Evolutionary conservation across 2,888 invertebrate genomes (phyloP), one percentile per base, ranked within the genome.

Genomic region (Macrophya annulata): DNA sequence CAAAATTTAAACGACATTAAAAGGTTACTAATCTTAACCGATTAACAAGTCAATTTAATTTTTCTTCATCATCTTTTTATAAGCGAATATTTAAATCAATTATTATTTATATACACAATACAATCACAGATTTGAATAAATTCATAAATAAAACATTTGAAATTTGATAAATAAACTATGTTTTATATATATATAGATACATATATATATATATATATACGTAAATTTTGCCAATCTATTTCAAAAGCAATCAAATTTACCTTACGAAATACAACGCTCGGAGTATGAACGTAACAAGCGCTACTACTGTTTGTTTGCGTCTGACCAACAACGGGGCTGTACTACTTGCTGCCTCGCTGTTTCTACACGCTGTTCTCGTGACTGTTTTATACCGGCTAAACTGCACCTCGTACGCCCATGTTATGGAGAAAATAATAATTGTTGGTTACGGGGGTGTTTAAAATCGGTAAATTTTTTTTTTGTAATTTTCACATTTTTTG

Each of bases 261-360:
- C n/a, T 74, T 74, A 74, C 45, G 43, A 74, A 45, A 74, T 45
- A 45, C 72, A 21, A 45, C 9, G 21, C 45, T 40, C 9, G 1
- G 15, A 40, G 72, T 21, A n/a, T 3, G n/a, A 43, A n/a, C 72
- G 45, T 9, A 40, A 5, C 72, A 43, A 43, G 72, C 72, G 43
- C 72, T 45, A 12, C 72, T 45, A 12, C 45, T 74, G n/a, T n/a
- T 55, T 77, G 55, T 31, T 77, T 55, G 55, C 31, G 77, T 77
- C 77, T n/a, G 77, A 77, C 77, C 77, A 77, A 51, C 55, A 77
- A 77, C 31, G 37, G 37, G n/a, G 51, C 77, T 74, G 77, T 37
- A 77, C 77, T 77, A 77, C 77, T 77, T 77, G 31, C 31, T 55
- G 77, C 15, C 77, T 15, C 55, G 43, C 21, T 45, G 43, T 45